These are phyloP conservation scores for Urocolius indicus DNA, from an alignment of 2,113 vertebrate species.

Conservation along the genomic window DNA sequence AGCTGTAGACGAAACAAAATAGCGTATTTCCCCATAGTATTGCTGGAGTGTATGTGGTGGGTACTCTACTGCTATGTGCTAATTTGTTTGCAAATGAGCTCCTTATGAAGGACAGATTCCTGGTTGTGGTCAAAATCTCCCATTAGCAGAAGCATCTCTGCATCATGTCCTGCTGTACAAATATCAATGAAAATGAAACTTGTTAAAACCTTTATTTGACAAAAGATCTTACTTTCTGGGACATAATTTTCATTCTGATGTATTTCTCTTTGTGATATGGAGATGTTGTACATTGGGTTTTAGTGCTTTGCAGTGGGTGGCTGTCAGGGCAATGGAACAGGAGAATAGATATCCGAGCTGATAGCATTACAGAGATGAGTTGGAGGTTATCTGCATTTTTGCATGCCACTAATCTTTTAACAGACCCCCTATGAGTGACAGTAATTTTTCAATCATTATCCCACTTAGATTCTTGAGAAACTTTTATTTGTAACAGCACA, in stretches of 20 bases:
- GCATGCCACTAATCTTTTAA: background rate
- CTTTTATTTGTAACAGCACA: background rate
- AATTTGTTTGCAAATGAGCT: background rate
- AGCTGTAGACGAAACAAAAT: background rate
- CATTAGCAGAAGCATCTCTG: background rate
- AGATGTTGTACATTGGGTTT: background rate
- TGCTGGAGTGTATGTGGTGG: accelerated
- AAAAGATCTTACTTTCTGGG: background rate
- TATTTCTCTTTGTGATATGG: background rate
- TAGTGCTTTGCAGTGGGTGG: background rate
- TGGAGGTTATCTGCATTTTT: background rate
- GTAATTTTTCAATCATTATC: background rate
- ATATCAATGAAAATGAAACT: background rate
- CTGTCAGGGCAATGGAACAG: background rate
- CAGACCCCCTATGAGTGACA: background rate
- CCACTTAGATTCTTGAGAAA: background rate
- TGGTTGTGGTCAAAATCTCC: background rate
- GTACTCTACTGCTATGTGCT: background rate
- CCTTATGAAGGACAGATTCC: background rate
- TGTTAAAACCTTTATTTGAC: background rate
- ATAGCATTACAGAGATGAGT: background rate
- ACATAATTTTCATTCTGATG: background rate
- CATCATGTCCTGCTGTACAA: background rate
- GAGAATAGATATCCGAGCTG: background rate
- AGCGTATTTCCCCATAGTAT: background rate